phyloP scores from a whole-genome alignment of 1,140 invertebrate species.

The Zaprionus ghesquierei region DNA sequence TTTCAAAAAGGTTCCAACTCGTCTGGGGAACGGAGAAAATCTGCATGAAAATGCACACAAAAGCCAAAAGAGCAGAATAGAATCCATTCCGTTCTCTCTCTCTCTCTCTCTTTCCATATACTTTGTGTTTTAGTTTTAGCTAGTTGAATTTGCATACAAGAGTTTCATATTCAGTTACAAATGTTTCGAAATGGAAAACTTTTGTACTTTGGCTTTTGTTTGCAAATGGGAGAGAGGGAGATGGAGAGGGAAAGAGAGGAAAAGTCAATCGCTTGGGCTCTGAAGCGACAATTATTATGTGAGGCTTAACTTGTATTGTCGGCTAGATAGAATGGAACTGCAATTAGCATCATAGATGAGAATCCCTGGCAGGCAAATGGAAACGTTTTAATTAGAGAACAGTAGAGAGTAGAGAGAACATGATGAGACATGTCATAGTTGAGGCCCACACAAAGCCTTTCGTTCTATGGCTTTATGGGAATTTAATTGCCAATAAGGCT shows the following conservation, averaged over 20 bases:
- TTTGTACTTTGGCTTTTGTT: slow-evolving; percentile 43
- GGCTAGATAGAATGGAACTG: not conserved
- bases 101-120: slow-evolving; percentile 53
- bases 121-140: slow-evolving; percentile 9
- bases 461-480: slow-evolving; percentile 30
- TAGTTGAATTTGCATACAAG: slow-evolving; percentile 60
- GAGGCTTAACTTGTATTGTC: slow-evolving; percentile 9
- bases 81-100: slow-evolving; percentile 2
- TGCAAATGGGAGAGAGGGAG: slow-evolving; percentile 1
- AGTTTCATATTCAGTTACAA: slow-evolving; percentile 67
- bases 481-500: slow-evolving; percentile 46
- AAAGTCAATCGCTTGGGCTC: slow-evolving; percentile 32
- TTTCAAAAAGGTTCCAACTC: slow-evolving; percentile 71
- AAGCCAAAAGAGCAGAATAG: slow-evolving; percentile 56
- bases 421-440: not conserved
- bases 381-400: slow-evolving; percentile 38
- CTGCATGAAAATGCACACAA: slow-evolving; percentile 79
- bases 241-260: not conserved
- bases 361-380: slow-evolving; percentile 25
- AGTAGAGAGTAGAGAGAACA: not conserved
- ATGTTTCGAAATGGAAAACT: slow-evolving; percentile 54
- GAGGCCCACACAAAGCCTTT: slow-evolving; percentile 9
- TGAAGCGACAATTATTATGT: slow-evolving; percentile 63
- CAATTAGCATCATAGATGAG: slow-evolving; percentile 54
- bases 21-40: slow-evolving; percentile 39